Base-by-base conservation (phyloP, 1,140 invertebrate species). In the Zophobas atratus region DNA sequence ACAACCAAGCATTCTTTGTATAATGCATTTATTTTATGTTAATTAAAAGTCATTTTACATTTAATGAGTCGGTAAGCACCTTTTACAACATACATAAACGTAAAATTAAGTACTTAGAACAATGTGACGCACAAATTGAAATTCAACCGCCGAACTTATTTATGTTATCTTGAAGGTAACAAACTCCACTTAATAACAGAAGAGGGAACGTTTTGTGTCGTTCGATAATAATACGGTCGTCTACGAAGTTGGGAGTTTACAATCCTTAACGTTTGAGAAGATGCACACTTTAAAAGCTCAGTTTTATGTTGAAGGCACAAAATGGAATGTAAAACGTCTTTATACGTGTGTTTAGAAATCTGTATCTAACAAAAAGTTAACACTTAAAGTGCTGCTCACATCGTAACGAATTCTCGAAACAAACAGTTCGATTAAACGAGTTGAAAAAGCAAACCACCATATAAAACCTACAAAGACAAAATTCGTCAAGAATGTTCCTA, bases 61-160 rank as follows among this genome's bases (percentile, higher is more conserved):
- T 41, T 55, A 53, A 73, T n/a, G 49, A 32, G 4, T 35, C 39
- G 53, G 49, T 39, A 1, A 70, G 43, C 63, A 70, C 36, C 33
- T 46, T 46, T 43, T 20, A 35, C 55, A 73, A 73, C 53, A 39
- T 71, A 51, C 48, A 55, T 35, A 49, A 32, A 73, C 49, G 36
- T 72, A 55, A 51, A 43, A 53, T 73, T 73, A 56, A 56, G 71
- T 56, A 55, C 71, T 56, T 41, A 56, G 56, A 56, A 56, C 48
- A 56, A 51, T 73, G 49, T 55, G 46, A 72, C 36, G 48, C 70
- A 73, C 39, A 56, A 72, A 72, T 53, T 53, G 49, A 73, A 73
- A 55, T 73, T 53, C 38, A 55, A 53, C 55, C 55, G 48, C 71
- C 71, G 32, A 73, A 73, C 55, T 73, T 73, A 73, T 73, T 73